Evolutionary conservation across 1,140 invertebrate genomes (phyloP), one percentile per base, ranked within the genome.

Genomic region (Drosophila grimshawi): DNA sequence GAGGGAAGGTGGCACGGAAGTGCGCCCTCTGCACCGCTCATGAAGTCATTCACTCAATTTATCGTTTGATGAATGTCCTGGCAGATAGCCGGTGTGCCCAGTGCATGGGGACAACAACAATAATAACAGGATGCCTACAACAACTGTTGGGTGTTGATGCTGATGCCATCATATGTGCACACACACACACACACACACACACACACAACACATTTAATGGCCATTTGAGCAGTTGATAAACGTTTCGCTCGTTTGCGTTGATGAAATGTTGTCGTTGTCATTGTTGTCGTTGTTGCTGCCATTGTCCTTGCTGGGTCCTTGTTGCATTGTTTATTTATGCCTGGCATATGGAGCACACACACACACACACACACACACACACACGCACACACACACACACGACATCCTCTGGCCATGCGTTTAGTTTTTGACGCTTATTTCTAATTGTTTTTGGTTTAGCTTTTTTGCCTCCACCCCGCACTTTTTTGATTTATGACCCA

Each of bases 21-120:
- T 86, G 86, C 75, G 85, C 77, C 83, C 85, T 71, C 77, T 90
- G 80, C 81, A 73, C 62, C 77, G 73, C 86, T 88, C 90, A 92
- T 92, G 90, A 92, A 92, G 90, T 92, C 90, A 92, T 92, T 92
- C 90, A 92, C 83, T 92, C 90, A 92, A 92, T 92, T 92, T 92
- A 92, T 92, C 90, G 81, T 92, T 92, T 92, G 90, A 92, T 92
- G 91, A 89, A 92, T 92, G 90, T 92, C 79, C 86, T 83, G 88
- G 75, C 75, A 89, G 86, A 90, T 90, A 89, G 86, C 80, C 69
- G 39, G 10, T 43, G 71, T 81, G 66, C 11, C 45, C 62, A 60
- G 45, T 74, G 53, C 41, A 52, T 57, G 41, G 49, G 49, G 53
- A 37, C 57, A 69, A 62, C 55, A 49, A 64, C 46, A 35, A 32